Evolutionary conservation across 2,113 vertebrate species (phyloP), one percentile per base, ranked within the genome.

Genomic region (Calidris pygmaea): DNA sequence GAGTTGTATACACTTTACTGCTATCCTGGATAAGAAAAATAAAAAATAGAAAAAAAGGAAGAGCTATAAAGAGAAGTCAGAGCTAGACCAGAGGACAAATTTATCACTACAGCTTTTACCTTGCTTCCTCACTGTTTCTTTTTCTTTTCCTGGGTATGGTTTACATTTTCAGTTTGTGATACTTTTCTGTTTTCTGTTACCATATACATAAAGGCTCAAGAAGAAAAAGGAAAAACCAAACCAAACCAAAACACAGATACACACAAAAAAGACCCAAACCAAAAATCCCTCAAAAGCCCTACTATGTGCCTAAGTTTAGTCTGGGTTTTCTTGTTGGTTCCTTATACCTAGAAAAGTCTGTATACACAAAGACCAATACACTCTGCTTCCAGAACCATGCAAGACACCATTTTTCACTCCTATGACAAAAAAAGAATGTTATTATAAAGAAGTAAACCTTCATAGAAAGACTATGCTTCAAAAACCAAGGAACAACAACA

Each of bases 1-100:
- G 98, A 34, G 98, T 98, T 80, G 98, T 99, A 60, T 99, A 99
- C 21, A 99, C 95, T 97, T 98, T 98, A 91, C 97, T 98, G 97
- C 97, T 98, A 94, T 99, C 98, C 99, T 99, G 97, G 81, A 93
- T 62, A 59, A 86, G 53, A 87, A 95, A 92, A 89, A 60, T 71
- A 22, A 43, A 53, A 47, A 21, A 43, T 13, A 39, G 27, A 43
- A 17, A 21, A 14, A 30, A 41, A 23, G 39, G 48, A 95, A 93
- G 27, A 50, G 10, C 30, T 80, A 37, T 90, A 87, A 95, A 84
- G 37, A 93, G 68, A 56, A 41, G 52, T 34, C 47, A 63, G 50
- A 83, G 6, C 11, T 60, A 87, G 71, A 58, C 32, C 56, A 92
- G 68, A 81, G 18, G 43, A 71, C 10, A 92, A 76, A 82, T 53